Evolutionary conservation across 2,888 invertebrate species (phyloP).

Genomic region (Cheilosia impressa): DNA sequence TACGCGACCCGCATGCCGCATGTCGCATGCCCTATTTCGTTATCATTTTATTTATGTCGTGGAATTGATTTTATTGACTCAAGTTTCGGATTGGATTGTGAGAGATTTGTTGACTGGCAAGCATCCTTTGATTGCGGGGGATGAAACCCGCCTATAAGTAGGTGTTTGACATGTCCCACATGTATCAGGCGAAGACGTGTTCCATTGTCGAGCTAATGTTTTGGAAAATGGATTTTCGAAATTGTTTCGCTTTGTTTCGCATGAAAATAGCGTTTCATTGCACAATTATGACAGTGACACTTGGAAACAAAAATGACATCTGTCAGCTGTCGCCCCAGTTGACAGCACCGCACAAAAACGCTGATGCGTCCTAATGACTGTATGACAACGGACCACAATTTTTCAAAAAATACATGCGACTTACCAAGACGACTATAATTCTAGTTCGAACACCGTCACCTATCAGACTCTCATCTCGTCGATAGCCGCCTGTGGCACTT

Average conservation of each 20-base stretch:
- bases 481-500: constrained; percentile 92
- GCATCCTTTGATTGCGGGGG: constrained; percentile 1
- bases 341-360: not conserved
- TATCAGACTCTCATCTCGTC: constrained; percentile 96
- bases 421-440: constrained; percentile 83
- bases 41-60: constrained; percentile 55
- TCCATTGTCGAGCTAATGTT: constrained; percentile 7
- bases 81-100: constrained; percentile 45
- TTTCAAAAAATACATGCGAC: constrained; percentile 64
- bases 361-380: no score
- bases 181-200: not conserved
- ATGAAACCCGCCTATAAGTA: not conserved
- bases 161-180: constrained; percentile 6
- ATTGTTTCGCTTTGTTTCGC: not conserved
- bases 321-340: constrained; percentile 28
- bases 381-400: no score
- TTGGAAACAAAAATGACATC: not conserved
- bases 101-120: not conserved
- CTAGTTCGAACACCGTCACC: constrained; percentile 83
- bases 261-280: no score
- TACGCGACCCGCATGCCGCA: constrained; percentile 46
- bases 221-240: constrained; percentile 19
- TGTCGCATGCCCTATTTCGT: constrained; percentile 29
- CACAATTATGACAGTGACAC: not conserved
- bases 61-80: constrained; percentile 62